Evolutionary conservation across 2,797 vertebrate genomes (phyloP).

Genomic region (Pagetopsis macropterus): DNA sequence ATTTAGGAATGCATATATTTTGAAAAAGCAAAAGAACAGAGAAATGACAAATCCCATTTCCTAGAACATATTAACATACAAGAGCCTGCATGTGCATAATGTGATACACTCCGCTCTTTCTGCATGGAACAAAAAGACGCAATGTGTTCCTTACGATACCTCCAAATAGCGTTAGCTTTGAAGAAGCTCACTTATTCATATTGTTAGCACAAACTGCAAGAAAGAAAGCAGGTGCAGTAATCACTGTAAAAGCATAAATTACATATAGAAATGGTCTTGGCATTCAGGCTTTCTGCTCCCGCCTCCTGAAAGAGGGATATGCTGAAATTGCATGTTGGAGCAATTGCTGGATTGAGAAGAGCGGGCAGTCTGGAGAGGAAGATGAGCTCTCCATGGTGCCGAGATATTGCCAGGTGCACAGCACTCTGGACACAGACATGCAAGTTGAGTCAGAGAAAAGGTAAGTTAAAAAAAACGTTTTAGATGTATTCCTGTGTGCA

Average conservation of each 20-base stretch:
- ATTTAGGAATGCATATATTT: constrained; percentile 19
- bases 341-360: constrained; percentile 61
- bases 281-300: constrained; percentile 47
- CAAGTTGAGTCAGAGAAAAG: constrained; percentile 33
- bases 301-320: constrained; percentile 42
- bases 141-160: constrained; percentile 37
- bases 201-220: constrained; percentile 42
- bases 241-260: constrained; percentile 72
- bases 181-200: constrained; percentile 34
- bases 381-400: constrained; percentile 62
- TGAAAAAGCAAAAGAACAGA: constrained; percentile 38
- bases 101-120: constrained; percentile 28
- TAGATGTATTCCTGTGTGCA: constrained; percentile 13
- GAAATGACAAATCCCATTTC: constrained; percentile 51
- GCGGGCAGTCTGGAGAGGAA: constrained; percentile 46
- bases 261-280: constrained; percentile 57
- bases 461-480: constrained; percentile 38
- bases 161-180: constrained; percentile 28
- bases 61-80: constrained; percentile 48
- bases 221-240: constrained; percentile 48
- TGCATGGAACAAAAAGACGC: constrained; percentile 33
- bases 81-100: constrained; percentile 21
- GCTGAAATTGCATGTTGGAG: constrained; percentile 71
- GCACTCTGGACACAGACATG: constrained; percentile 40
- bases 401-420: constrained; percentile 52